Evolutionary conservation across 2,113 vertebrate species (phyloP), one percentile per base, ranked within the genome.

Genomic region (Oryzias melastigma): DNA sequence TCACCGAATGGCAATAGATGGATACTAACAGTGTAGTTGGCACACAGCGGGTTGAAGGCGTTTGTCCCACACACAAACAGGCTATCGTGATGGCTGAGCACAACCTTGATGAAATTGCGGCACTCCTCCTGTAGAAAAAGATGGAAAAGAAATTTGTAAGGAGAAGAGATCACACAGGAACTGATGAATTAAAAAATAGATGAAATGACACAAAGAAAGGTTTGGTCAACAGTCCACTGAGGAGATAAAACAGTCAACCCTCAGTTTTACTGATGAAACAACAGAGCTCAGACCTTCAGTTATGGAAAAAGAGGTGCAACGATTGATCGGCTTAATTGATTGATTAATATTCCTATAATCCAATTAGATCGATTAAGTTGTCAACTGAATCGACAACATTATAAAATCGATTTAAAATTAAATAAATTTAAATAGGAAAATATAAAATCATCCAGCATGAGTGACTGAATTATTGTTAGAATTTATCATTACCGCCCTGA

Each of bases 41-140:
- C 93, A 44, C 96, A 99, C 78, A 97, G 71, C 0, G 97, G 96
- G 85, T 98, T 99, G 91, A 98, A 99, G 72, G 97, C 96, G 4
- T 99, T 99, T 75, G 96, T 98, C 65, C 97, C 97, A 0, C 96
- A 98, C 46, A 97, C 93, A 48, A 98, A 98, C 45, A 99, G 92
- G 62, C 92, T 93, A 54, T 92, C 89, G 1, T 93, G 93, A 16
- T 93, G 87, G 53, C 93, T 93, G 76, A 99, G 90, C 71, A 99
- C 84, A 75, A 98, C 97, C 91, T 98, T 99, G 77, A 99, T 79
- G 71, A 96, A 98, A 86, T 99, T 99, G 40, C 95, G 93, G 64
- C 97, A 99, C 85, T 98, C 97, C 68, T 92, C 95, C 96, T 98
- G 87, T 0, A 22, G 18, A 62, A 56, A 65, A 63, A 55, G 52